phyloP scores from a whole-genome alignment of 2,888 invertebrate genomes.

The Formica aserva region DNA sequence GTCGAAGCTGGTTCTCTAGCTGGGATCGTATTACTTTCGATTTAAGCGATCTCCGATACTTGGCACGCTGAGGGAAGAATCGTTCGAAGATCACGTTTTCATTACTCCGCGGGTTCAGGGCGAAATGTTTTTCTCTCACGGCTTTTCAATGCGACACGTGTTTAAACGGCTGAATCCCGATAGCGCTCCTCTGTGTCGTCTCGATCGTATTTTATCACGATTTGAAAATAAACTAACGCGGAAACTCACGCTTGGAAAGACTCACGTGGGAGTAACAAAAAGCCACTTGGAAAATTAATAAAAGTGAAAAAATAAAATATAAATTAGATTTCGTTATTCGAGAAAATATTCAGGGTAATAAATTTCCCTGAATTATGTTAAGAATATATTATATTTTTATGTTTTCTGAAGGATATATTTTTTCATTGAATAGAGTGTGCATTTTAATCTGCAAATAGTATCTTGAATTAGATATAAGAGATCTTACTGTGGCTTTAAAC shows the following conservation, averaged over 20 bases:
- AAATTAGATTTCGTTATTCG: not conserved
- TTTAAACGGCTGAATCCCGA: not conserved
- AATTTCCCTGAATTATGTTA: not conserved
- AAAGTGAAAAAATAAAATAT: not conserved
- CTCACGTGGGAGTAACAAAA: not conserved
- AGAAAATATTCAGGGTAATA: not conserved
- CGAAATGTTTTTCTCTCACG: not conserved
- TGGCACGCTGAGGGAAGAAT: slow-evolving; percentile 17
- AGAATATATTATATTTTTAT: not conserved
- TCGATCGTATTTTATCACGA: slow-evolving; percentile 6
- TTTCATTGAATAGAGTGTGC: not conserved
- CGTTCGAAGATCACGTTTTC: slow-evolving; percentile 28
- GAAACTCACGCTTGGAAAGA: no score
- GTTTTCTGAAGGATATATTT: not conserved
- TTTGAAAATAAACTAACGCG: not conserved
- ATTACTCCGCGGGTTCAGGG: slow-evolving; percentile 4
- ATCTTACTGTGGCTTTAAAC: slow-evolving; percentile 11
- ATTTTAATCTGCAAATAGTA: not conserved
- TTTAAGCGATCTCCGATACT: slow-evolving; percentile 52
- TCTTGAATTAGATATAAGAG: slow-evolving; percentile 6
- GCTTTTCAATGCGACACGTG: not conserved
- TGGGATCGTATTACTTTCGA: slow-evolving; percentile 52
- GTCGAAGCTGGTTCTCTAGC: slow-evolving; percentile 19
- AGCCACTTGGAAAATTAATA: not conserved
- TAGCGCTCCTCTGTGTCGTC: not conserved